A percentile compares a stretch with the other conserved stretches of the same genome.
Conservation (phyloP, 2,888 invertebrate genomes). For the Ornithoptera alexandrae region DNA sequence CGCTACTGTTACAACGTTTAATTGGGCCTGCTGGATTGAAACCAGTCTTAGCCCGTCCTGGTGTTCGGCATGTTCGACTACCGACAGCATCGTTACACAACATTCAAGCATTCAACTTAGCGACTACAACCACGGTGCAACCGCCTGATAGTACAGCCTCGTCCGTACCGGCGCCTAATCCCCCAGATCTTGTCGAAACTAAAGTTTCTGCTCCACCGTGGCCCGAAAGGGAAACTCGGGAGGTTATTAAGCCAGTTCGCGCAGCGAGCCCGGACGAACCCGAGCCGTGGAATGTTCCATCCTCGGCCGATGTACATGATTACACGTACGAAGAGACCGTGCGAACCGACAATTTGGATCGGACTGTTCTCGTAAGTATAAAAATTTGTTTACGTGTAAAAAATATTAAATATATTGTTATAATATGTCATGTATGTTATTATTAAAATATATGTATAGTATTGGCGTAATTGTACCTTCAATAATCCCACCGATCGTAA, state of each 20-base stretch:
- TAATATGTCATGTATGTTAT: not conserved
- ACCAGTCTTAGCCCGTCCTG: constrained; percentile 75
- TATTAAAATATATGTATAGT: constrained; percentile 2
- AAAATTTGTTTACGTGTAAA: constrained; percentile 1
- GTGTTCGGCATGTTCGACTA: constrained; percentile 76
- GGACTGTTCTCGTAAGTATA: constrained; percentile 71
- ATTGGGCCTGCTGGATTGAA: constrained; percentile 83
- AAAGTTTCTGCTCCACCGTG: constrained; percentile 64
- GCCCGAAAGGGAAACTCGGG: constrained; percentile 56
- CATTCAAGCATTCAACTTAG: constrained; percentile 65
- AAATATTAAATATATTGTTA: not conserved
- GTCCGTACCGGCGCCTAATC: constrained; percentile 53
- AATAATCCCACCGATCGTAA: constrained; percentile 31
- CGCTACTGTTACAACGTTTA: constrained; percentile 83
- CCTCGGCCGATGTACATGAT: constrained; percentile 59
- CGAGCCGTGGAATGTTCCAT: constrained; percentile 65
- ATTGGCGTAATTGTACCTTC: constrained; percentile 11
- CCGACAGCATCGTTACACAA: constrained; percentile 72
- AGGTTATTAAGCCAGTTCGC: constrained; percentile 57
- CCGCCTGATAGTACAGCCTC: constrained; percentile 64
- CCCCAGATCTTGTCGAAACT: constrained; percentile 66
- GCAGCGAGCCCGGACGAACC: constrained; percentile 66
- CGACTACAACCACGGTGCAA: constrained; percentile 52
- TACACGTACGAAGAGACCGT: constrained; percentile 71
- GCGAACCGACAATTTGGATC: constrained; percentile 63